Conservation (phyloP, 2,797 vertebrate genomes). For the Bryconaethiops microstoma region DNA sequence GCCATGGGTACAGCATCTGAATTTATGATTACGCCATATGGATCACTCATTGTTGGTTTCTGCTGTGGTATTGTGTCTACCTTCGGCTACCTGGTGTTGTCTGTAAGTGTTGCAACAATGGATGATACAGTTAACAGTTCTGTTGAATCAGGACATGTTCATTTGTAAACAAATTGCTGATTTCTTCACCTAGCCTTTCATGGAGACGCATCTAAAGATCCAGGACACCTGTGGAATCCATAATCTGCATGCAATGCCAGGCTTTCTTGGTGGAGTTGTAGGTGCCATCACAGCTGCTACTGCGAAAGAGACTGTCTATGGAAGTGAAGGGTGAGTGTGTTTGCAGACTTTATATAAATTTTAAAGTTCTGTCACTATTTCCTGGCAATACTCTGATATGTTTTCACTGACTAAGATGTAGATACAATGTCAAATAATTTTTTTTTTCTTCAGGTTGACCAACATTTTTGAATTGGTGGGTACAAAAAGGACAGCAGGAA, state of each 20-base stretch:
- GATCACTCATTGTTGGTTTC: conserved; percentile 90
- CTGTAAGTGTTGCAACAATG: conserved; percentile 76
- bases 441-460: conserved; percentile 71
- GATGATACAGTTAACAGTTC: background rate
- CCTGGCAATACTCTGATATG: no score
- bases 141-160: background rate
- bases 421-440: background rate
- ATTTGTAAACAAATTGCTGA: conserved; percentile 1
- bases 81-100: conserved; percentile 84
- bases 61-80: conserved; percentile 87
- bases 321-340: conserved; percentile 80
- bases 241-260: conserved; percentile 92
- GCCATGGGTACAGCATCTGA: conserved; percentile 91
- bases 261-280: conserved; percentile 88
- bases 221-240: conserved; percentile 96
- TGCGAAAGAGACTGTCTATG: conserved; percentile 78
- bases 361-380: background rate
- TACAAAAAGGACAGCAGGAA: conserved; percentile 52
- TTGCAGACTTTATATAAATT: background rate
- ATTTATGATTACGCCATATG: conserved; percentile 92
- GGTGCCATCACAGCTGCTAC: conserved; percentile 88
- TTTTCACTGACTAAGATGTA: no score
- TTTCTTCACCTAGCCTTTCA: conserved; percentile 79
- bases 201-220: conserved; percentile 84
- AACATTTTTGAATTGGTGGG: conserved; percentile 76